These are phyloP conservation scores for Heliconius hortense DNA, from an alignment of 2,888 invertebrate genomes.

Conservation along the genomic window DNA sequence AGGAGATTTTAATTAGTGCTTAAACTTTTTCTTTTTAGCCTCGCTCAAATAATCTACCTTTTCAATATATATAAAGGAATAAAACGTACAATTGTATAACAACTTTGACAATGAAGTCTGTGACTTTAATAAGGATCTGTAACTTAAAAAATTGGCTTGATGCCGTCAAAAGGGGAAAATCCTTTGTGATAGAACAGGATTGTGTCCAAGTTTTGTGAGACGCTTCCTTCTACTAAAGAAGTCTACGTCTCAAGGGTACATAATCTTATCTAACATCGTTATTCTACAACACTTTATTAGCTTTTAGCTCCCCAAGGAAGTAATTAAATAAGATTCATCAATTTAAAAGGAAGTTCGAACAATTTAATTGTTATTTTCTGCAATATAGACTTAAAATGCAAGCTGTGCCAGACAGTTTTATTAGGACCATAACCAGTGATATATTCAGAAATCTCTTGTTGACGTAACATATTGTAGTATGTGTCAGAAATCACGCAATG, in stretches of 20 bases:
- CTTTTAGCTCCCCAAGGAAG: slow-evolving; percentile 36
- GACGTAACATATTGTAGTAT: slow-evolving; percentile 44
- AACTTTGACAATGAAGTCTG: slow-evolving; percentile 43
- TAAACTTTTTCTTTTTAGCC: slow-evolving; percentile 34
- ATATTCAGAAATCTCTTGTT: slow-evolving; percentile 30
- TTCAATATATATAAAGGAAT: slow-evolving; percentile 38
- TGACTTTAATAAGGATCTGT: slow-evolving; percentile 50
- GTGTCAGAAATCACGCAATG: neutral
- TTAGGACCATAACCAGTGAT: neutral
- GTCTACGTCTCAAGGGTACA: slow-evolving; percentile 44
- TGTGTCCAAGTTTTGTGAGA: slow-evolving; percentile 49
- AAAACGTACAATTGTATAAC: slow-evolving; percentile 40
- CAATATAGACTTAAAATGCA: slow-evolving; percentile 12
- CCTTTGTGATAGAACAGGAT: slow-evolving; percentile 51
- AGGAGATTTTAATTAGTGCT: slow-evolving; percentile 32
- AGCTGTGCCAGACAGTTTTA: slow-evolving; percentile 17
- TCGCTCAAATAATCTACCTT: slow-evolving; percentile 32
- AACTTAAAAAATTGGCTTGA: slow-evolving; percentile 51
- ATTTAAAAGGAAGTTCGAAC: slow-evolving; percentile 28
- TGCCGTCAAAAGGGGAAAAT: slow-evolving; percentile 49
- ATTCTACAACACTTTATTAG: slow-evolving; percentile 42
- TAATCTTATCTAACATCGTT: slow-evolving; percentile 46
- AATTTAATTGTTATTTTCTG: slow-evolving; percentile 21
- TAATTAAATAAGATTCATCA: slow-evolving; percentile 37
- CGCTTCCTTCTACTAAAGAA: slow-evolving; percentile 46